These are phyloP conservation scores for Pristionchus entomophagus DNA, from an alignment of 2,888 invertebrate species.

Conservation along the genomic window DNA sequence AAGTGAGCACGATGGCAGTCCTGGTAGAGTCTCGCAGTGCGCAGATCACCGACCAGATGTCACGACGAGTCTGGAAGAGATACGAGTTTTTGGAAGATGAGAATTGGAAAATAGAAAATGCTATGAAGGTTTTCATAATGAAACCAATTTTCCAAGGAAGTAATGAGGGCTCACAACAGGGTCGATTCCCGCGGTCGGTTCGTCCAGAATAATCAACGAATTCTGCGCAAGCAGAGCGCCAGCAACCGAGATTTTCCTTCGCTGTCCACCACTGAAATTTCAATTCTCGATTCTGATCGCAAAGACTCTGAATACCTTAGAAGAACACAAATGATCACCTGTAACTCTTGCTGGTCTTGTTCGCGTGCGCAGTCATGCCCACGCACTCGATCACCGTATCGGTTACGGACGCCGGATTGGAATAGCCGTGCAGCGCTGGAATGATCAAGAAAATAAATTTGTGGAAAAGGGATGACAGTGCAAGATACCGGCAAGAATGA, in stretches of 20 bases:
- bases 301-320: too few species aligned
- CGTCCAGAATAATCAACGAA: constrained; percentile 82
- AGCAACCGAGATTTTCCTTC: constrained; percentile 86
- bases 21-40: constrained; percentile 53
- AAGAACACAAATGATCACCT: constrained; percentile 16
- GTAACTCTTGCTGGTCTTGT: constrained; percentile 64
- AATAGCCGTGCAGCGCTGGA: constrained; percentile 36
- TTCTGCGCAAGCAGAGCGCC: constrained; percentile 85
- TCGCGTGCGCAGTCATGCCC: constrained; percentile 64
- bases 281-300: neutral
- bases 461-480: neutral
- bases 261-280: constrained; percentile 83
- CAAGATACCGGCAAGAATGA: constrained; percentile 58
- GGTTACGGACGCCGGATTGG: neutral
- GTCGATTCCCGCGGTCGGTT: constrained; percentile 78
- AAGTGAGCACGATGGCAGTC: constrained; percentile 78
- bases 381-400: constrained; percentile 59
- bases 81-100: too few species aligned
- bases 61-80: constrained; percentile 79
- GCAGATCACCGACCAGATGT: constrained; percentile 78
- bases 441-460: too few species aligned
- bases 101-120: too few species aligned
- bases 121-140: too few species aligned
- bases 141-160: neutral
- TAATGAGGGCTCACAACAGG: constrained; percentile 77